Base-by-base conservation (phyloP, 2,113 vertebrate species). In the Apus apus region DNA sequence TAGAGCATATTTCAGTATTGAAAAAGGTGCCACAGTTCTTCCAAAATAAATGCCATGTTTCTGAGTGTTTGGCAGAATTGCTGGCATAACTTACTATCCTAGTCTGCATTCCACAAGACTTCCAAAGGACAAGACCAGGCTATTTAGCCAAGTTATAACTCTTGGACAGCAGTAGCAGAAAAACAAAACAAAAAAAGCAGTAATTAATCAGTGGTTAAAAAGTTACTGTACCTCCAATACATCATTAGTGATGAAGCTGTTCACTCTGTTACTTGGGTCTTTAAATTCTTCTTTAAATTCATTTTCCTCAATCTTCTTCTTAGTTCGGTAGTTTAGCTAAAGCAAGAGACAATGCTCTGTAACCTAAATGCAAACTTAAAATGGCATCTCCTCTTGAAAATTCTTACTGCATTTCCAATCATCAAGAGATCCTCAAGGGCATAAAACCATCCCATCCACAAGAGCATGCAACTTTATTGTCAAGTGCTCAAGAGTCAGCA, bases 271-370 rank as follows among this genome's bases (percentile, higher is more conserved):
- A 91, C 67, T 97, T 4, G 91, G 97, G 29, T 98, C 98, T 74
- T 97, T 98, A 95, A 98, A 98, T 73, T 98, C 97, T 75, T 98
- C 97, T 56, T 96, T 98, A 81, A 97, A 90, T 73, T 94, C 78
- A 9, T 77, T 57, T 81, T 95, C 78, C 5, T 80, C 77, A 36
- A 84, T 62, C 76, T 96, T 97, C 93, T 97, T 98, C 91, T 98
- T 98, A 91, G 94, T 97, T 94, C 96, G 97, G 77, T 97, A 98
- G 73, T 95, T 98, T 56, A 98, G 91, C 98, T 98, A 78, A 72
- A 96, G 46, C 70, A 85, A 94, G 88, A 86, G 61, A 72, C 17
- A 87, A 53, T 17, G 4, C 19, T 83, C 73, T 85, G 71, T 87
- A 85, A 96, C 9, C 30, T 36, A 36, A 84, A 88, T 38, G 3